Conservation (phyloP, 2,888 invertebrate species). For the Beris morrisii region DNA sequence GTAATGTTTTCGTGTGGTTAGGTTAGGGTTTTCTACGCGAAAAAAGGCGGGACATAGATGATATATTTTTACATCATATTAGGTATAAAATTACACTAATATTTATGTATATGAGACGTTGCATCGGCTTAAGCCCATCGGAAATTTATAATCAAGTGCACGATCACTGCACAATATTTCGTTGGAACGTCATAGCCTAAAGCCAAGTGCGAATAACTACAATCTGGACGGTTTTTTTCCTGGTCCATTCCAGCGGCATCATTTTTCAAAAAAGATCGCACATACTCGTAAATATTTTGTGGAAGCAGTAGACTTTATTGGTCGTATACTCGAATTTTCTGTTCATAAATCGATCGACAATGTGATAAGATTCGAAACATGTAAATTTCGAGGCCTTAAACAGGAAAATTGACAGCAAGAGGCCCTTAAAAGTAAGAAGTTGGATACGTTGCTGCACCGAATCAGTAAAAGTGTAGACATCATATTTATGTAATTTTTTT, state of each 20-base stretch:
- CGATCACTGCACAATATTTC: conserved; percentile 21
- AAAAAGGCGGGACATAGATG: conserved; percentile 26
- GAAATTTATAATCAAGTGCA: conserved; percentile 23
- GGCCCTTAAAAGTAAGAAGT: neutral
- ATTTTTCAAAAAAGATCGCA: conserved; percentile 27
- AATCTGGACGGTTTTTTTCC: conserved; percentile 4
- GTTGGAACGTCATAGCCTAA: neutral
- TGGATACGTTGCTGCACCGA: neutral
- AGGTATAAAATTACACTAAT: no score
- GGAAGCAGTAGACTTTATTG: conserved; percentile 22
- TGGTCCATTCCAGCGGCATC: conserved; percentile 4
- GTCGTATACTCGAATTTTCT: neutral
- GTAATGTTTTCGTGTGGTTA: conserved; percentile 3
- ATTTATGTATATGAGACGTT: neutral
- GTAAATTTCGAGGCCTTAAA: conserved; percentile 26
- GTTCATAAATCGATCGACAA: conserved; percentile 33
- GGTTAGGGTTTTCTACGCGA: conserved; percentile 14
- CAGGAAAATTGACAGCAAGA: neutral
- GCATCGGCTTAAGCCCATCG: conserved; percentile 1
- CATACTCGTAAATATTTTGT: neutral
- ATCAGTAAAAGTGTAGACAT: conserved; percentile 7
- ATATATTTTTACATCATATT: neutral
- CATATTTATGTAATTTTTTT: conserved; percentile 33
- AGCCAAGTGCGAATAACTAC: neutral
- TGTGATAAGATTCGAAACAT: conserved; percentile 30